A percentile compares a stretch with the other conserved stretches of the same genome.
Evolutionary conservation across 2,113 vertebrate species (phyloP).

Genomic region (Phalacrocorax aristotelis): DNA sequence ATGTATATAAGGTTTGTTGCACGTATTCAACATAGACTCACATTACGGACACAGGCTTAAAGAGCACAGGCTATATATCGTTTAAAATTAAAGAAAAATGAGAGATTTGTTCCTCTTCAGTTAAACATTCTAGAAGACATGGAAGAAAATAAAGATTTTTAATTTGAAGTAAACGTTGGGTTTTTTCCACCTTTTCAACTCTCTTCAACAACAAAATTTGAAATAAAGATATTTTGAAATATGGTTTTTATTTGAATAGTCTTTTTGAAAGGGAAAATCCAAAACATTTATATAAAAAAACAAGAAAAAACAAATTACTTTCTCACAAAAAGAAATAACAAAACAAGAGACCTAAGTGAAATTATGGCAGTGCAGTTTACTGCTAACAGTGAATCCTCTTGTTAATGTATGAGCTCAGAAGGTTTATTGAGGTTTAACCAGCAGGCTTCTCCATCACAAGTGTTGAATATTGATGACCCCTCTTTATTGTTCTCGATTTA

Average conservation of each 20-base stretch:
- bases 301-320: accelerated
- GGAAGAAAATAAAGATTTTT: not conserved
- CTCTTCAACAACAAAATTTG: not conserved
- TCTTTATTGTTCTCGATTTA: not conserved
- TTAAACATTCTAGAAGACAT: not conserved
- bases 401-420: not conserved
- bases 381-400: not conserved
- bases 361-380: accelerated
- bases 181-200: not conserved
- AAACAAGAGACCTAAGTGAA: not conserved
- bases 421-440: not conserved
- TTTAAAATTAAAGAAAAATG: not conserved
- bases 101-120: not conserved
- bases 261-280: not conserved
- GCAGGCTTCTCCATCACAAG: accelerated
- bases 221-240: not conserved
- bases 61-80: accelerated
- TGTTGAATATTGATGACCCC: accelerated
- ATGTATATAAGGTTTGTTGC: accelerated
- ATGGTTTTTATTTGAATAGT: accelerated
- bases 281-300: not conserved
- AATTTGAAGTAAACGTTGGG: accelerated
- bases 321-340: not conserved
- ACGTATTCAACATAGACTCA: not conserved
- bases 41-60: accelerated